Conservation (phyloP, 2,797 vertebrate genomes). For the Oreochromis mossambicus region DNA sequence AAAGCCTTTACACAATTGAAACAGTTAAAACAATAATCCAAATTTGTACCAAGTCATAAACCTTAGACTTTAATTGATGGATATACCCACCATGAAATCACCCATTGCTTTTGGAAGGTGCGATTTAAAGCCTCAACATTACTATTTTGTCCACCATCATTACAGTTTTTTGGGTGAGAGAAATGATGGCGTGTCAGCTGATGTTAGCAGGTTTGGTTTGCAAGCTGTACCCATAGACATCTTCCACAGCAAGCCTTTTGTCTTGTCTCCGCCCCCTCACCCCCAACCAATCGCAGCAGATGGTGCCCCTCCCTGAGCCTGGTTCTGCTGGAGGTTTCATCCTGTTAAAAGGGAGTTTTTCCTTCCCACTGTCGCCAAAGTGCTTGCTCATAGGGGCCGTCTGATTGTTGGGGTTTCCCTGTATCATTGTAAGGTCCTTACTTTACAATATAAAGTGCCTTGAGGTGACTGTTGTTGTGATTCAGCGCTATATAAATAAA, state of each 20-base stretch:
- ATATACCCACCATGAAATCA: neutral
- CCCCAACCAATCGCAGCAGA: neutral
- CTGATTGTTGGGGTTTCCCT: neutral
- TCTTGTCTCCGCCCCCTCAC: neutral
- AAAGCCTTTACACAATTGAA: neutral
- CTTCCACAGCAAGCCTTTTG: neutral
- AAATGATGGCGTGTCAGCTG: neutral
- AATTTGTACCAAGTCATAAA: neutral
- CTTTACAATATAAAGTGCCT: neutral
- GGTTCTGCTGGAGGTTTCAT: neutral
- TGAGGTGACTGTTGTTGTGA: neutral
- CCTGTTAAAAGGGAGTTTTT: neutral
- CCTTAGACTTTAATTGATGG: neutral
- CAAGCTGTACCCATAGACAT: neutral
- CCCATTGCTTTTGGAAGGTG: neutral
- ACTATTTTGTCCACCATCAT: neutral
- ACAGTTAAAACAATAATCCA: neutral
- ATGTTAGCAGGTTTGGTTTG: neutral
- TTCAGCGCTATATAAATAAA: rapidly evolving
- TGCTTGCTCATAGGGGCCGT: neutral
- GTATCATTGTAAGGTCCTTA: neutral
- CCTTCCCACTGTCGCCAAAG: neutral
- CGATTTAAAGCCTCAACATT: neutral
- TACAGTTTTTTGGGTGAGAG: neutral
- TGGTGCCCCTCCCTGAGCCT: neutral